Evolutionary conservation across 2,888 invertebrate species (phyloP).

Genomic region (Dexiosoma caninum): DNA sequence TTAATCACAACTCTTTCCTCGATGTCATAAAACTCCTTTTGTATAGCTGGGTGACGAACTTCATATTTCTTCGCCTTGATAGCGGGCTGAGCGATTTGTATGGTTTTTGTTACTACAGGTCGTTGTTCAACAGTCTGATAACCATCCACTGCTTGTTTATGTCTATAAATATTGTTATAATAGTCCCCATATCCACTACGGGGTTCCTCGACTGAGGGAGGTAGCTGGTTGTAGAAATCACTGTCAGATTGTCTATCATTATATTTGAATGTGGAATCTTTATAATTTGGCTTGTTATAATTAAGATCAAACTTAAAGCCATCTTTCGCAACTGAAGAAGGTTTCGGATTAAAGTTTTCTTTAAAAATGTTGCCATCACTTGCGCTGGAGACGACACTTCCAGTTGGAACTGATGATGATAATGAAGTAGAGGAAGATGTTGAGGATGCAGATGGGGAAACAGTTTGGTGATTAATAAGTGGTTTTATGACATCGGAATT

Average conservation of each 20-base stretch:
- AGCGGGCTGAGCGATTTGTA: conserved; percentile 81
- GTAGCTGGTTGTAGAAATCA: conserved; percentile 70
- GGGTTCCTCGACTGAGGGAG: conserved; percentile 68
- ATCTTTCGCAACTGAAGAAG: conserved; percentile 34
- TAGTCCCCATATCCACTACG: conserved; percentile 68
- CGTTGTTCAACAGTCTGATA: conserved; percentile 68
- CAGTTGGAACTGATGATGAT: conserved; percentile 22
- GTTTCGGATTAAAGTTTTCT: conserved; percentile 35
- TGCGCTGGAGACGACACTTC: conserved; percentile 13
- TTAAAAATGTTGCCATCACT: conserved; percentile 32
- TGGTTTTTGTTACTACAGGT: conserved; percentile 79
- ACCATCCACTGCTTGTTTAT: conserved; percentile 62
- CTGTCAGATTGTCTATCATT: conserved; percentile 64
- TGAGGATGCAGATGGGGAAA: conserved; percentile 34
- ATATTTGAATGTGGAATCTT: conserved; percentile 65
- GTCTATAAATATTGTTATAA: conserved; percentile 43
- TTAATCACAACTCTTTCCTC: conserved; percentile 81
- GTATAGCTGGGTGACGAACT: conserved; percentile 81
- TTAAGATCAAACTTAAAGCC: conserved; percentile 65
- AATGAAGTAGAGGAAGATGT: conserved; percentile 30
- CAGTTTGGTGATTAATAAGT: conserved; percentile 13
- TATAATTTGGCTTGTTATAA: conserved; percentile 69
- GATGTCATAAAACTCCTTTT: conserved; percentile 83
- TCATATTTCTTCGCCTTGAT: conserved; percentile 80
- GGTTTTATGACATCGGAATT: conserved; percentile 64